Base-by-base conservation (phyloP, 1,140 invertebrate species). In the Acromyrmex charruanus region DNA sequence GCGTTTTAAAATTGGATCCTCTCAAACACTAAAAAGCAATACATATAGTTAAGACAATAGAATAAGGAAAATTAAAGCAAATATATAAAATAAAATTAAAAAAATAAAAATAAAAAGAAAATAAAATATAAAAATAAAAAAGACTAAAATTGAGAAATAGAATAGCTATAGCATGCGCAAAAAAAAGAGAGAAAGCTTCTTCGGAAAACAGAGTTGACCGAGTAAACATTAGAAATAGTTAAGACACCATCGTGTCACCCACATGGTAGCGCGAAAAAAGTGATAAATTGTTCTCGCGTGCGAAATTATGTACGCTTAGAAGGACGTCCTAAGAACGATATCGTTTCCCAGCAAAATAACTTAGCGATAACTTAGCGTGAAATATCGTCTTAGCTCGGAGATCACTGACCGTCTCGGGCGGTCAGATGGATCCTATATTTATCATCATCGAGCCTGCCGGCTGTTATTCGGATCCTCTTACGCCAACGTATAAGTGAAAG, bases 401-500 rank as follows among this genome's bases (percentile, higher is more conserved):
- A 85, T 69, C 55, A 51, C 55, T 81, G 88, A 88, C 71, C 81
- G 31, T 72, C 66, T 31, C 80, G 21, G 31, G 53, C 49, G 63
- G 77, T 58, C 49, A 59, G 53, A 44, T 28, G 49, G 51, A 89
- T 72, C 75, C 71, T 81, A 65, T 81, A 65, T 71, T 61, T 61
- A 59, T 89, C 85, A 28, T 85, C 66, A 80, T 91, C 81, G 89
- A 86, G 77, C 31, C 81, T 86, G 51, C 68, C 68, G 79, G 69
- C 59, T 63, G 87, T 88, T 92, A 92, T 94, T 92, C 93, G 93
- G 91, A 92, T 89, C 66, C 91, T 94, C 94, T 94, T 94, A 94
- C 94, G 94, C 92, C 94, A 94, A 92, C 93, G 84, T 92, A 71
- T 81, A 94, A 95, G 95, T 95, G 95, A 95, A 95, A 95, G 95